A percentile compares a stretch with the other conserved stretches of the same genome.
These are phyloP conservation scores for Corythornis cristatus DNA, from an alignment of 2,113 vertebrate species.

Conservation along the genomic window DNA sequence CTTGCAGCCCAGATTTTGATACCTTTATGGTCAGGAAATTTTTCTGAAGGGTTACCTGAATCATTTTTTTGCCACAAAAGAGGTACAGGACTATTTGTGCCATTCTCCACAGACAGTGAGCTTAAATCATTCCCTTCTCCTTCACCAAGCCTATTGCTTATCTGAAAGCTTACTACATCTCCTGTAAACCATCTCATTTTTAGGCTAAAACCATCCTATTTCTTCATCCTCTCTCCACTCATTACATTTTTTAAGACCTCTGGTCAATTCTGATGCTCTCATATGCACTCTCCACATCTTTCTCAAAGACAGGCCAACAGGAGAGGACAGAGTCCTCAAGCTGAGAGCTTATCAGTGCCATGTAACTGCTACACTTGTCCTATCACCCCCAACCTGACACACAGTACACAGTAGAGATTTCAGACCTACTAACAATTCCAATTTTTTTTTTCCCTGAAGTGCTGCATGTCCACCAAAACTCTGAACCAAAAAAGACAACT, in stretches of 20 bases:
- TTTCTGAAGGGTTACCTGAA: background rate
- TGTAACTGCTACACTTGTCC: background rate
- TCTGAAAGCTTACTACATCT: background rate
- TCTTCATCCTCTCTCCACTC: background rate
- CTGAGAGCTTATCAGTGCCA: conserved; percentile 31
- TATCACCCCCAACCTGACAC: conserved; percentile 14
- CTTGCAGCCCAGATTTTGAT: background rate
- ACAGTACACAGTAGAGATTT: background rate
- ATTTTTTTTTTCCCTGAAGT: background rate
- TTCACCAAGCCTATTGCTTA: background rate
- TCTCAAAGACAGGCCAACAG: conserved; percentile 28
- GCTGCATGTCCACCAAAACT: background rate
- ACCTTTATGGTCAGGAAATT: background rate
- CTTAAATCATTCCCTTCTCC: background rate
- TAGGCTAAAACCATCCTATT: background rate
- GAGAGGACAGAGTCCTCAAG: background rate
- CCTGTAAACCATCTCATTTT: background rate
- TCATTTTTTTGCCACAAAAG: background rate
- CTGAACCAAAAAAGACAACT: background rate
- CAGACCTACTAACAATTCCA: background rate
- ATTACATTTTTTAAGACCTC: background rate
- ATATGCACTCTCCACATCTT: background rate
- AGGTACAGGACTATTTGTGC: background rate
- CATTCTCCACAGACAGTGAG: background rate
- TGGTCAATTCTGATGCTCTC: background rate